Base-by-base conservation (phyloP, 1,140 invertebrate species). In the Diplogasteroides magnus region DNA sequence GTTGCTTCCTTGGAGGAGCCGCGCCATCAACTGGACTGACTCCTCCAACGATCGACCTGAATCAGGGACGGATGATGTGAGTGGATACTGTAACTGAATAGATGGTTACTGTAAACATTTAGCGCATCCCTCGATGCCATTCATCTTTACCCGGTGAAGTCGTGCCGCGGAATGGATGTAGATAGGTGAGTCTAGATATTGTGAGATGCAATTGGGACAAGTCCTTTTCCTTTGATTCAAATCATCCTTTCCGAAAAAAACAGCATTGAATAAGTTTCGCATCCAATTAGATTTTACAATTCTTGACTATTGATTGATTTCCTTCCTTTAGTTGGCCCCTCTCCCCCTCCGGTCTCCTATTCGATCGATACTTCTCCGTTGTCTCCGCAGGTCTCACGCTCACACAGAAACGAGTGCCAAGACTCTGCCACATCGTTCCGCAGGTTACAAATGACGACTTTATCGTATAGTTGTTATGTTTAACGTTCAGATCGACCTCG, bases 361-460 rank as follows among this genome's bases (percentile, higher is more conserved):
- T 90, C 83, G 94, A 97, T 83, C 86, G 94, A 76, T 87, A 91
- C 78, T 97, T 92, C 92, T 92, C 95, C 90, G 89, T 97, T 68
- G 86, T 93, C 0, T 90, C 89, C 74, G 83, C 86, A 77, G 92
- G 92, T 27, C 87, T 90, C 57, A 90, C 89, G 68, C 80, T 97
- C 19, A 94, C 91, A 31, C 93, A 96, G 83, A 96, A 97, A 82
- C 87, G 90, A 64, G 88, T 90, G 77, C 87, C 89, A 0, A 87
- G 86, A 72, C 86, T 97, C 77, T 93, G 92, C 84, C 83, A 90
- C 28, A 88, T 97, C n/a, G 86, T 84, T 76, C 92, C 94, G 15
- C 19, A 67, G 58, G 72, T 76, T 25, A 48, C 11, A n/a, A 32
- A 31, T 58, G 25, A 31, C 15, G 57, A 70, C n/a, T 72, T 27